Percentiles rank a stretch among this genome's conserved stretches.
phyloP scores from a whole-genome alignment of 2,797 vertebrate genomes.

The Sebastes iracundus region DNA sequence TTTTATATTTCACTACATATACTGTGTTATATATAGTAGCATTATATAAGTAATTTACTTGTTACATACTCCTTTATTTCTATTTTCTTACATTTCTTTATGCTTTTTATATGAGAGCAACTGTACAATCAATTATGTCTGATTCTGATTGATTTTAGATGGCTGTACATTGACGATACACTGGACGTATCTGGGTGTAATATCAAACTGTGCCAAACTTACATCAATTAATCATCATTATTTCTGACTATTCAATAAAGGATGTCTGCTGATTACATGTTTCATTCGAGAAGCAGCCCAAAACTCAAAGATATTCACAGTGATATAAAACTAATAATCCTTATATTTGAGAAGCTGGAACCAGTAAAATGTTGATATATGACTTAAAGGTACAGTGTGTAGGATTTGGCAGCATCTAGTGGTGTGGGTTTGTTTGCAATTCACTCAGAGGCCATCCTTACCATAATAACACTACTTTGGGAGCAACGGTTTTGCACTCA shows the following conservation, averaged over 20 bases:
- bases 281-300: neutral
- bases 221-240: neutral
- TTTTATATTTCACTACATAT: too few relatives aligned
- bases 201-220: neutral
- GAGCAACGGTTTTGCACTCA: too few relatives aligned
- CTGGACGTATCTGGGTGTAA: neutral
- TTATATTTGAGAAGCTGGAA: neutral
- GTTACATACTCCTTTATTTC: too few relatives aligned
- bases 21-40: too few relatives aligned
- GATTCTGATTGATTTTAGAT: neutral
- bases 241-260: neutral
- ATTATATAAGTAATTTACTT: too few relatives aligned
- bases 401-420: too few relatives aligned
- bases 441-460: too few relatives aligned
- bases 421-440: too few relatives aligned
- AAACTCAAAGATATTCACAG: neutral
- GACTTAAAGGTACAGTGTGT: neutral
- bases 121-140: accelerated
- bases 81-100: too few relatives aligned
- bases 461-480: too few relatives aligned
- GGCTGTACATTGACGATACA: neutral
- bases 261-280: neutral
- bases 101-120: too few relatives aligned
- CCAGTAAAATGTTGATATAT: neutral
- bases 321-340: neutral